These are phyloP conservation scores for Pogonomyrmex californicus DNA, from an alignment of 1,140 invertebrate species.

Conservation along the genomic window DNA sequence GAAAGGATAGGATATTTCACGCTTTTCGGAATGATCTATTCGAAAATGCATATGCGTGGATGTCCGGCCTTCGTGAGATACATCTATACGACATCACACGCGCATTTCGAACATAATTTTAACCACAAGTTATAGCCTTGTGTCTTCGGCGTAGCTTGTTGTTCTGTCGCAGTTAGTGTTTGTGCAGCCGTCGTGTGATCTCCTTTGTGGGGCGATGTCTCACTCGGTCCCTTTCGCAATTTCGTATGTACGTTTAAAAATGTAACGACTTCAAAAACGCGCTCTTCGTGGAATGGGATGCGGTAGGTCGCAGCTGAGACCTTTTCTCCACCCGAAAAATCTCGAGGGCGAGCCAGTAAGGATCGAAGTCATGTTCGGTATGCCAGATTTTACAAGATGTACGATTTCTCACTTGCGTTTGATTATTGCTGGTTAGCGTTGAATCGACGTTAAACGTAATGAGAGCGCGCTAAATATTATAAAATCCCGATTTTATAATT, in stretches of 20 bases:
- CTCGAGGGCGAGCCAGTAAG: constrained; percentile 70
- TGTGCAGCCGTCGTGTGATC: constrained; percentile 32
- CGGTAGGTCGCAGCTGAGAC: constrained; percentile 74
- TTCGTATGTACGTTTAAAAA: constrained; percentile 45
- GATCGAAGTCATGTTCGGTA: constrained; percentile 81
- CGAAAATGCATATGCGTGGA: constrained; percentile 8
- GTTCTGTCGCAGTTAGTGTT: constrained; percentile 67
- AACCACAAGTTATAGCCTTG: constrained; percentile 79
- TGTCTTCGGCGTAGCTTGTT: constrained; percentile 76
- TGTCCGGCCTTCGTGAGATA: constrained; percentile 53
- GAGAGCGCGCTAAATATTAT: background rate
- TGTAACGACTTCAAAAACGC: constrained; percentile 54
- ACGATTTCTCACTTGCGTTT: background rate
- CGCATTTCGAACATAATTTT: constrained; percentile 81
- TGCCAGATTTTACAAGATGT: background rate
- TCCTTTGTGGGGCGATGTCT: constrained; percentile 36
- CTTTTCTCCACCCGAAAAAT: constrained; percentile 53
- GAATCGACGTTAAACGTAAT: background rate
- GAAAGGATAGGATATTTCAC: background rate
- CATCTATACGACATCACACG: constrained; percentile 47
- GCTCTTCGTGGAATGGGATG: constrained; percentile 81
- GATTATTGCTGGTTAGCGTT: background rate
- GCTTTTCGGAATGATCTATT: background rate
- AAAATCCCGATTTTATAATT: background rate
- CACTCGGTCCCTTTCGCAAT: background rate